Conservation (phyloP, 2,888 invertebrate genomes). For the Drosophila quinaria region DNA sequence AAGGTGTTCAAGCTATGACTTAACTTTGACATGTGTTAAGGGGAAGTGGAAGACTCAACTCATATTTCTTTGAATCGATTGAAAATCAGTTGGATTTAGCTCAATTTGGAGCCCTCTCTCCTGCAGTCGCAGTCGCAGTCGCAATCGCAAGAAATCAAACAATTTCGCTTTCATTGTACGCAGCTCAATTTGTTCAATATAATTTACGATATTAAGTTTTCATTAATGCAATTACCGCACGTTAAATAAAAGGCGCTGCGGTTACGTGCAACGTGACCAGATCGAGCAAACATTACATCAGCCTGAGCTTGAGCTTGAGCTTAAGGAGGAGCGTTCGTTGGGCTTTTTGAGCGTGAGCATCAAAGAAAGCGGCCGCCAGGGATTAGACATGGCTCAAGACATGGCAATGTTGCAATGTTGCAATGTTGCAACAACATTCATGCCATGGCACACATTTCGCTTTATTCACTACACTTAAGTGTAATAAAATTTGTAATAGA, state of each 20-base stretch:
- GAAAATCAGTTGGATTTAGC: conserved; percentile 43
- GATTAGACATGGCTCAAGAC: conserved; percentile 67
- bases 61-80: conserved; percentile 49
- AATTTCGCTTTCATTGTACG: conserved; percentile 79
- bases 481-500: conserved; percentile 74
- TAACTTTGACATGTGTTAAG: conserved; percentile 48
- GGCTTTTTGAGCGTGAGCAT: conserved; percentile 46
- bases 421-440: conserved; percentile 25
- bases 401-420: not conserved
- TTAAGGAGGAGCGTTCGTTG: conserved; percentile 30
- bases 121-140: conserved; percentile 26
- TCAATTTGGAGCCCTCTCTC: conserved; percentile 24
- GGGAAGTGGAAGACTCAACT: not conserved
- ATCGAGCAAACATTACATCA: conserved; percentile 77
- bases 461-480: conserved; percentile 71
- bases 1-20: conserved; percentile 6
- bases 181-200: conserved; percentile 79
- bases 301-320: conserved; percentile 38
- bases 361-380: conserved; percentile 67
- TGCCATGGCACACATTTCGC: conserved; percentile 69
- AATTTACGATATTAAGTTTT: conserved; percentile 78
- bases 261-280: conserved; percentile 78
- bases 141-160: conserved; percentile 66
- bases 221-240: conserved; percentile 78
- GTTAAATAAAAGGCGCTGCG: conserved; percentile 79